Base-by-base conservation (phyloP, 2,113 vertebrate species). In the Nesoenas mayeri region DNA sequence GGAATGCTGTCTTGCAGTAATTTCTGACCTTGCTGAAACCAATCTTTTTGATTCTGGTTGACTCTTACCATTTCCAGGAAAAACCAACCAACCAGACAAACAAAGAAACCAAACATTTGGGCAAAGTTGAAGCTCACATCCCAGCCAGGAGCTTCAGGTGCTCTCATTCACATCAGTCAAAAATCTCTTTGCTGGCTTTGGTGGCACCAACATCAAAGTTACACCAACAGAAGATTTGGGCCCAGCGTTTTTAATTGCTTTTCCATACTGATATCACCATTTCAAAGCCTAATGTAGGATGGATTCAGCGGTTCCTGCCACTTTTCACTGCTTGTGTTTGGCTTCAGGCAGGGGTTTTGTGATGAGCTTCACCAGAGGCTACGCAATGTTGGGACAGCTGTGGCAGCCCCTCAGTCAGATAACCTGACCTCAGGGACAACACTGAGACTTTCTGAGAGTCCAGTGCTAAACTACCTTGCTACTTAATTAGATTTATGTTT, bases 1-100 rank as follows among this genome's bases (percentile, higher is more conserved):
- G 57, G 54, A 96, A 95, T 90, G 57, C 61, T 90, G 79, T 53
- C 66, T 64, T 91, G 61, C n/a, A 78, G 73, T 88, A n/a, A 89
- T 82, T 95, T 91, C 83, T 86, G 57, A 88, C 71, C 56, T 40
- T 88, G 48, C 67, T 93, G 60, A 93, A 91, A 81, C 22, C 48
- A 61, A 20, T 51, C 44, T 88, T 89, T 92, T 75, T 83, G 67
- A 96, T 85, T 73, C 64, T 83, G 36, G 22, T 90, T 89, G 83
- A 79, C 57, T 85, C 71, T 79, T 73, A 36, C 56, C 15, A 60
- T 88, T 89, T 96, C 38, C n/a, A 84, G 75, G 61, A 47, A 47
- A 47, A 47, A 47, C 18, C 44, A 47, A 47, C 18, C 16, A 44
- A 44, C 42, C 42, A 42, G 15, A 15, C 42, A 16, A 17, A 17